These are phyloP conservation scores for Vultur gryphus DNA, from an alignment of 2,797 vertebrate genomes.

Conservation along the genomic window DNA sequence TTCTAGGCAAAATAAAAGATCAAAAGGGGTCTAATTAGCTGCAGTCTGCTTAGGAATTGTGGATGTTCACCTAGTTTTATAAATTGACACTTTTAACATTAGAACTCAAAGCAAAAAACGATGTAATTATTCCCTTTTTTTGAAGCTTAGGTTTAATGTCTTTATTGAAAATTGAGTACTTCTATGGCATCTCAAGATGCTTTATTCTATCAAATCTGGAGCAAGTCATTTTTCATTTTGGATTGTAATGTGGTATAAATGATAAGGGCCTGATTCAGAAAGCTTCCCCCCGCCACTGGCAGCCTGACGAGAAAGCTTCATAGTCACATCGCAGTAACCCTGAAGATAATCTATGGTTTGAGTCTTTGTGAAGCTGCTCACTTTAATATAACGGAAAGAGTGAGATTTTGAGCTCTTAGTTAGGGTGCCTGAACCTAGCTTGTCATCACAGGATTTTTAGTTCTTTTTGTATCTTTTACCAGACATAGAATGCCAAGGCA, in stretches of 20 bases:
- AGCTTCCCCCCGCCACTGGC: not conserved
- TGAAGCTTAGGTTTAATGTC: conserved; percentile 70
- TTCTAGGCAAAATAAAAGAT: conserved; percentile 70
- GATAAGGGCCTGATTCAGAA: conserved; percentile 66
- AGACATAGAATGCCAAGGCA: not conserved
- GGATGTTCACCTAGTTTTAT: conserved; percentile 71
- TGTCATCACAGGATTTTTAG: conserved; percentile 1
- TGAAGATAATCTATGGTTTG: conserved; percentile 60
- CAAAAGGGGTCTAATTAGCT: conserved; percentile 72
- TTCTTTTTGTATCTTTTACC: not conserved
- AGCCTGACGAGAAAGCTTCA: conserved; percentile 12
- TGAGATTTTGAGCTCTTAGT: conserved; percentile 20
- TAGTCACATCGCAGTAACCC: conserved; percentile 60
- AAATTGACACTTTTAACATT: conserved; percentile 70
- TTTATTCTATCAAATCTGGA: conserved; percentile 69
- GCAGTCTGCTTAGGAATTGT: conserved; percentile 62
- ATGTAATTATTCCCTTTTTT: conserved; percentile 71
- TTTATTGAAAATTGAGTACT: conserved; percentile 64
- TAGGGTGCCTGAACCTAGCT: not conserved
- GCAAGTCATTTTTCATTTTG: conserved; percentile 68
- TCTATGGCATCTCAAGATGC: conserved; percentile 67
- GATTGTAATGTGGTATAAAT: conserved; percentile 68
- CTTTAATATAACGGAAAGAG: not conserved
- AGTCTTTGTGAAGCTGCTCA: conserved; percentile 9
- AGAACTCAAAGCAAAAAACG: conserved; percentile 68